Conservation (phyloP, 2,888 invertebrate genomes). For the Limnephilus auricula region DNA sequence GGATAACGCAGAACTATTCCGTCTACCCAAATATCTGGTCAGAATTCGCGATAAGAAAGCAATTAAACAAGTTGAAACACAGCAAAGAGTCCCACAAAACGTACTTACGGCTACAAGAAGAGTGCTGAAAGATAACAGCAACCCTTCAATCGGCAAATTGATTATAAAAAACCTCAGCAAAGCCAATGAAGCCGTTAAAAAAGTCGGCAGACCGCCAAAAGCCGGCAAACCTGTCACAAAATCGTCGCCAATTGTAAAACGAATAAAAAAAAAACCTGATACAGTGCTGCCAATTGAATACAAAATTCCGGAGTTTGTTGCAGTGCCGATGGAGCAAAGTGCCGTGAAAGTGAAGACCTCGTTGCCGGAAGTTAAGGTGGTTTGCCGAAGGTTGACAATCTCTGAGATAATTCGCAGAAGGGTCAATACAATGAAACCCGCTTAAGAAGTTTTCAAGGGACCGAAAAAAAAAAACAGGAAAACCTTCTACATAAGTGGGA, state of each 20-base stretch:
- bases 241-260: neutral
- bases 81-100: neutral
- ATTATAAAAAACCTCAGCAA: neutral
- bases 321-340: neutral
- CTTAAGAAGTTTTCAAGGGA: no score
- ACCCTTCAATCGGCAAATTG: neutral
- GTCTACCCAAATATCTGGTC: neutral
- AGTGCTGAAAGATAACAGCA: neutral
- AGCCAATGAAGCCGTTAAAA: neutral
- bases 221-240: neutral
- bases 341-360: no score
- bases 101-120: neutral
- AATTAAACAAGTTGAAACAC: neutral
- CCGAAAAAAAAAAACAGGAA: no score
- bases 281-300: no score
- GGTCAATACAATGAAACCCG: no score
- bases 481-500: no score
- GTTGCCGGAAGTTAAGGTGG: neutral
- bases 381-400: slow-evolving; percentile 18
- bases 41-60: neutral
- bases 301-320: neutral
- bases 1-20: neutral
- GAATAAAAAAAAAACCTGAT: no score
- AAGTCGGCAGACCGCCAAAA: neutral
- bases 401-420: slow-evolving; percentile 23